Evolutionary conservation across 2,113 vertebrate genomes (phyloP).

Genomic region (Meles meles): DNA sequence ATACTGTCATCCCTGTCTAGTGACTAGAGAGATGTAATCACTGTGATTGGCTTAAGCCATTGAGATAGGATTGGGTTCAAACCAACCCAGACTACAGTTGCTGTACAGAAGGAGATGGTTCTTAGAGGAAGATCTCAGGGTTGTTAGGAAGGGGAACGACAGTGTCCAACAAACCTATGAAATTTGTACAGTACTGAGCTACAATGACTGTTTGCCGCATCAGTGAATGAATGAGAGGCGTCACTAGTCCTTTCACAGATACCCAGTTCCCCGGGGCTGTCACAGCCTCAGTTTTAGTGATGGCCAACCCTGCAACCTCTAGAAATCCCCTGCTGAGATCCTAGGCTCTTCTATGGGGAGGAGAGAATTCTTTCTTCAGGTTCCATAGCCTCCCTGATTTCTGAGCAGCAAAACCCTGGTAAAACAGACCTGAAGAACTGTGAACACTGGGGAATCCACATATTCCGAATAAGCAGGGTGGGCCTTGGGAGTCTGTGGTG

Average conservation of each 20-base stretch:
- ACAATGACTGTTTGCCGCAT: background rate
- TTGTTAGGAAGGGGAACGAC: background rate
- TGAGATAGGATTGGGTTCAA: background rate
- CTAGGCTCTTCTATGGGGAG: background rate
- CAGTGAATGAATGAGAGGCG: background rate
- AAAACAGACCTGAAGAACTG: background rate
- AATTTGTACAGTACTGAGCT: background rate
- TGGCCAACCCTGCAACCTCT: background rate
- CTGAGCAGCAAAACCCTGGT: background rate
- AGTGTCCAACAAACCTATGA: background rate
- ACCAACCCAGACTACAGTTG: background rate
- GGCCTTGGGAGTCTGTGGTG: background rate
- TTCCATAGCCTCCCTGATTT: background rate
- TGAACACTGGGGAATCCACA: background rate
- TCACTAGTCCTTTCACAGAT: background rate
- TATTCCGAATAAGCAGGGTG: background rate
- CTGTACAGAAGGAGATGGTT: background rate
- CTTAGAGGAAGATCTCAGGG: background rate
- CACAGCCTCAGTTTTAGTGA: background rate
- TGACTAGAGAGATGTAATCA: background rate
- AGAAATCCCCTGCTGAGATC: background rate
- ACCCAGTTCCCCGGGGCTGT: background rate
- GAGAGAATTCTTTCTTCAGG: background rate
- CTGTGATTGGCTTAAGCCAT: background rate
- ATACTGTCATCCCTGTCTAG: background rate